A percentile compares a stretch with the other conserved stretches of the same genome.
Conservation (phyloP, 2,888 invertebrate species). For the Agrilus biguttatus region DNA sequence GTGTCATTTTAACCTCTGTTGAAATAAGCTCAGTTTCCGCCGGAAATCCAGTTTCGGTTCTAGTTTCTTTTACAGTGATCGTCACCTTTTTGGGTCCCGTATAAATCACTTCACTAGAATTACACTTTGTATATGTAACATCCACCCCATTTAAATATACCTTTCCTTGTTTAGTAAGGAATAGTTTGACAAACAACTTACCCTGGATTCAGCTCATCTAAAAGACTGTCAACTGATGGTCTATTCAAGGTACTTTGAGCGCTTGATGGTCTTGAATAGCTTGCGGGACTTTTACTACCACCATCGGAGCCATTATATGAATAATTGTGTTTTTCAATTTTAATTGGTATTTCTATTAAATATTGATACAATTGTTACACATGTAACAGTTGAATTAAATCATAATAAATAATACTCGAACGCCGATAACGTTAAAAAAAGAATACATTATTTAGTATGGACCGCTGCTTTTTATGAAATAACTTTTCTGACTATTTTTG, state of each 20-base stretch:
- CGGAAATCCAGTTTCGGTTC: conserved; percentile 39
- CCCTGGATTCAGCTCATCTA: conserved; percentile 79
- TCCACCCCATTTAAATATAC: not conserved
- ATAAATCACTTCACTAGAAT: conserved; percentile 29
- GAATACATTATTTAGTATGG: too few species aligned
- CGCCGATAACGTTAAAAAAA: too few species aligned
- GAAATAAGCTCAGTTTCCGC: conserved; percentile 37
- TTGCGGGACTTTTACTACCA: conserved; percentile 25
- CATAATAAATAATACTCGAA: too few species aligned
- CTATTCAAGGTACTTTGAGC: conserved; percentile 35
- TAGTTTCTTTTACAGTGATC: conserved; percentile 44
- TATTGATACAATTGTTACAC: not conserved
- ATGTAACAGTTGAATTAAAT: too few species aligned
- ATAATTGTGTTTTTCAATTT: not conserved
- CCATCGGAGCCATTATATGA: conserved; percentile 22
- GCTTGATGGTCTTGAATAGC: conserved; percentile 25
- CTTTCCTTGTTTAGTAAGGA: not conserved
- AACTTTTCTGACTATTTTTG: too few species aligned
- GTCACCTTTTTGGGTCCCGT: conserved; percentile 39
- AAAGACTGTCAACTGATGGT: conserved; percentile 76
- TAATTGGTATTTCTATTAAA: not conserved
- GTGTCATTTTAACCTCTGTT: conserved; percentile 40
- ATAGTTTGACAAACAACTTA: conserved; percentile 27
- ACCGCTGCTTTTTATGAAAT: too few species aligned
- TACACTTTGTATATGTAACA: not conserved